A percentile compares a stretch with the other conserved stretches of the same genome.
Evolutionary conservation across 2,888 invertebrate genomes (phyloP).

Genomic region (Apotomis capreana): DNA sequence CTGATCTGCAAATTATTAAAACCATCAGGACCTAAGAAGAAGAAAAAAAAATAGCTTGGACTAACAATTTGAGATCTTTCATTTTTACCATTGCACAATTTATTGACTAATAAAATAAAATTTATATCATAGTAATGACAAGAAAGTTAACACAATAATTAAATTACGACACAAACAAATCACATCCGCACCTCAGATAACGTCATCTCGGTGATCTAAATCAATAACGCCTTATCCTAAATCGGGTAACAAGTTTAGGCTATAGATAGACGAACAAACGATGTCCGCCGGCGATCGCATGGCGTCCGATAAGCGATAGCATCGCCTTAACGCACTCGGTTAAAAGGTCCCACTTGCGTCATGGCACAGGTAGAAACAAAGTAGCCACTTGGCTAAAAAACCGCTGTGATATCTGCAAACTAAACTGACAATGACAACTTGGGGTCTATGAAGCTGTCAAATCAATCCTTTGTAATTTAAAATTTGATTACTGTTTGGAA

Average conservation of each 20-base stretch:
- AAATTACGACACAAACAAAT: conserved; percentile 28
- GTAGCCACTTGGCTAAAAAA: not conserved
- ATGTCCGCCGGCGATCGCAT: conserved; percentile 60
- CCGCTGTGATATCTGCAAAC: not conserved
- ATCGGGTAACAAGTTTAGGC: conserved; percentile 43
- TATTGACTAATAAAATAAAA: not conserved
- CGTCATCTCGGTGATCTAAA: conserved; percentile 20
- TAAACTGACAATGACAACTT: no score
- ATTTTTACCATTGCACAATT: no score
- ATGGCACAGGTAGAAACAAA: conserved; percentile 49
- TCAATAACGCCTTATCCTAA: conserved; percentile 33
- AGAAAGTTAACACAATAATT: conserved; percentile 7
- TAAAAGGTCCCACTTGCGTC: conserved; percentile 65
- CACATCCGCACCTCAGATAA: conserved; percentile 26
- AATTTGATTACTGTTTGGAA: no score
- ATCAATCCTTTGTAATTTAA: no score
- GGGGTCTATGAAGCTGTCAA: no score
- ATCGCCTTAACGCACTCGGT: conserved; percentile 58
- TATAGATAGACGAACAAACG: conserved; percentile 56
- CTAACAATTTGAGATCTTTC: no score
- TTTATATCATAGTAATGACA: not conserved
- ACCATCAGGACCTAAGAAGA: no score
- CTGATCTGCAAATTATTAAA: no score
- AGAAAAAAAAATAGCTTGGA: no score
- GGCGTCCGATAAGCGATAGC: conserved; percentile 61